Evolutionary conservation across 2,797 vertebrate genomes (phyloP), one percentile per base, ranked within the genome.

Genomic region (Ataeniobius toweri): DNA sequence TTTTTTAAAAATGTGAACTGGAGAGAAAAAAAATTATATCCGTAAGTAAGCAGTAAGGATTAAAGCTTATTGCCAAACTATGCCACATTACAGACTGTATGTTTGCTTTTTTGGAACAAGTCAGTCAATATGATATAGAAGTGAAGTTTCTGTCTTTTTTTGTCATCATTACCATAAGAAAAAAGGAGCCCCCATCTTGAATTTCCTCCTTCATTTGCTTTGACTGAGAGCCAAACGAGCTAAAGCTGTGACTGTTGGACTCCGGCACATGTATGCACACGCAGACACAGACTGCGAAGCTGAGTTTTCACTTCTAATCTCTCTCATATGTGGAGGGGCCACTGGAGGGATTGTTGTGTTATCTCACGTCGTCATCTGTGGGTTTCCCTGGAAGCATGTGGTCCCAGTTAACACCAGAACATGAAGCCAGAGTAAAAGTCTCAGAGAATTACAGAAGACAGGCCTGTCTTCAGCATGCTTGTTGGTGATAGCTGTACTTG

Each of bases 301-400:
- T 44, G 86, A 81, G 83, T 88, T 91, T 85, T 89, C 6, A 0
- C 84, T 84, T 78, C 82, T 93, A 93, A 94, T 92, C 85, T 83
- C 85, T 93, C 83, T 91, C 91, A 91, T 88, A 86, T 94, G 93
- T 90, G 77, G 71, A 74, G 87, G 79, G 87, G 84, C 89, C 79
- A 77, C 78, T 74, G 74, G 81, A 74, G 88, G 80, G 81, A 82
- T 44, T 83, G 83, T 83, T 90, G 81, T 88, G 90, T 79, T 89
- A 91, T 80, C 83, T 91, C 80, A 89, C 89, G 71, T 91, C 89
- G 73, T 86, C 83, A 73, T 90, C 69, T 55, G 73, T 12, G 79
- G 71, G 41, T 80, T 73, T 41, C 65, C 78, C 86, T 75, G 85
- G 5, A 9, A 85, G 76, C 89, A 92, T 90, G 85, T 90, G 90